Evolutionary conservation across 2,113 vertebrate species (phyloP).

Genomic region (Mellivora capensis): DNA sequence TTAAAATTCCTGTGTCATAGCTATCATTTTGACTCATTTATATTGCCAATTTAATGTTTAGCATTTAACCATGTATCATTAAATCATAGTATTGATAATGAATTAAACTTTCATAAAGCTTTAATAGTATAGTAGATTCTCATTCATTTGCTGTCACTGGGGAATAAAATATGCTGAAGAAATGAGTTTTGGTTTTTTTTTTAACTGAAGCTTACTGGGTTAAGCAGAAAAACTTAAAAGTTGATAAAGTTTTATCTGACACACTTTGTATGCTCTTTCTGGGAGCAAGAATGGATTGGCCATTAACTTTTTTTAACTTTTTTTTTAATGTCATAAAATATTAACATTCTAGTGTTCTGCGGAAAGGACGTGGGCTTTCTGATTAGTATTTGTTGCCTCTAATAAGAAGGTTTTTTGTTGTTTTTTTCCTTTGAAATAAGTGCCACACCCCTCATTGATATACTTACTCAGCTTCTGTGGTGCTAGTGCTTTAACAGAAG

Average conservation of each 20-base stretch:
- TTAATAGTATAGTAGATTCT: conserved; percentile 46
- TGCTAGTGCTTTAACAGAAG: not conserved
- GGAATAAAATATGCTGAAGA: conserved; percentile 50
- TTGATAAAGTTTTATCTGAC: conserved; percentile 40
- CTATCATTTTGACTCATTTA: conserved; percentile 41
- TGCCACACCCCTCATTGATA: not conserved
- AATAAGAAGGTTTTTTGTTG: not conserved
- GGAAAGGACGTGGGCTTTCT: not conserved
- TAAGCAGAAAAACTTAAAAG: conserved; percentile 38
- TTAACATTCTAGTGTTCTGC: not conserved
- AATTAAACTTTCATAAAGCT: conserved; percentile 59
- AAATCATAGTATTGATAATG: conserved; percentile 65
- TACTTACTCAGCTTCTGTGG: not conserved
- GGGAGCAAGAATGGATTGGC: not conserved
- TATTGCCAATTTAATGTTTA: conserved; percentile 49
- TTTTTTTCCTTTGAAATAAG: not conserved
- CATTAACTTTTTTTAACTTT: not conserved
- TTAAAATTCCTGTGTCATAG: conserved; percentile 32
- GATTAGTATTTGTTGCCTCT: not conserved
- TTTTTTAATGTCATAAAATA: not conserved
- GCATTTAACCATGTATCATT: conserved; percentile 44
- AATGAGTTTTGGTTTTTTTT: not conserved
- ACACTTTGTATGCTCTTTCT: conserved; percentile 32
- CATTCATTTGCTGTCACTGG: conserved; percentile 30
- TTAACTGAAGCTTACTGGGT: conserved; percentile 4